Evolutionary conservation across 1,140 invertebrate genomes (phyloP).

Genomic region (Plodia interpunctella): DNA sequence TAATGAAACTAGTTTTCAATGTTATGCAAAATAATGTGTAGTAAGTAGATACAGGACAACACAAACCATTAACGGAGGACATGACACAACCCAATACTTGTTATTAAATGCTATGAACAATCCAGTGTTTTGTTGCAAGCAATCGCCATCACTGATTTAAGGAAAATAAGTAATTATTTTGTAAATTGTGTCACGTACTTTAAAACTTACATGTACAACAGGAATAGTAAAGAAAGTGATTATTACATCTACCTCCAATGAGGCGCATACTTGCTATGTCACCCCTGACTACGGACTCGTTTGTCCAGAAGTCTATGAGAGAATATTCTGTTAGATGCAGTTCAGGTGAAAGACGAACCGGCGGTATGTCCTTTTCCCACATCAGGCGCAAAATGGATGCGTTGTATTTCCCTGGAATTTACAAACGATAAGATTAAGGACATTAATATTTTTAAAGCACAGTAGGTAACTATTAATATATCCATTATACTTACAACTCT

Average conservation of each 20-base stretch:
- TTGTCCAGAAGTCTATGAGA: slow-evolving; percentile 83
- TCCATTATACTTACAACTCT: slow-evolving; percentile 84
- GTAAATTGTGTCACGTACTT: neutral
- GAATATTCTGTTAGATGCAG: slow-evolving; percentile 91
- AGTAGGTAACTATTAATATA: too few relatives aligned
- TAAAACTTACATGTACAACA: slow-evolving; percentile 14
- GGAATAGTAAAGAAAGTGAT: slow-evolving; percentile 42
- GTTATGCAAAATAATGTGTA: too few relatives aligned
- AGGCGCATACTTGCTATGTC: slow-evolving; percentile 81
- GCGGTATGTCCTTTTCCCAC: slow-evolving; percentile 86
- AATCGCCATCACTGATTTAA: too few relatives aligned
- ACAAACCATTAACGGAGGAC: too few relatives aligned
- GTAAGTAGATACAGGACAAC: too few relatives aligned
- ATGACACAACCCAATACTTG: too few relatives aligned
- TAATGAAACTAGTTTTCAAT: too few relatives aligned
- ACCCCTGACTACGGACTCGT: slow-evolving; percentile 82
- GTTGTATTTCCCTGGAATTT: slow-evolving; percentile 85
- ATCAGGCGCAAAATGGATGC: slow-evolving; percentile 84
- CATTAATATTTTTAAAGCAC: too few relatives aligned
- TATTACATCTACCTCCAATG: slow-evolving; percentile 80
- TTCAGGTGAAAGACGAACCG: slow-evolving; percentile 85
- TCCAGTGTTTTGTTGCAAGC: too few relatives aligned
- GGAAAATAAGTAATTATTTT: neutral
- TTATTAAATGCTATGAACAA: too few relatives aligned
- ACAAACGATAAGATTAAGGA: neutral